These are phyloP conservation scores for Drosophila tristis DNA, from an alignment of 1,140 invertebrate species.

Conservation along the genomic window DNA sequence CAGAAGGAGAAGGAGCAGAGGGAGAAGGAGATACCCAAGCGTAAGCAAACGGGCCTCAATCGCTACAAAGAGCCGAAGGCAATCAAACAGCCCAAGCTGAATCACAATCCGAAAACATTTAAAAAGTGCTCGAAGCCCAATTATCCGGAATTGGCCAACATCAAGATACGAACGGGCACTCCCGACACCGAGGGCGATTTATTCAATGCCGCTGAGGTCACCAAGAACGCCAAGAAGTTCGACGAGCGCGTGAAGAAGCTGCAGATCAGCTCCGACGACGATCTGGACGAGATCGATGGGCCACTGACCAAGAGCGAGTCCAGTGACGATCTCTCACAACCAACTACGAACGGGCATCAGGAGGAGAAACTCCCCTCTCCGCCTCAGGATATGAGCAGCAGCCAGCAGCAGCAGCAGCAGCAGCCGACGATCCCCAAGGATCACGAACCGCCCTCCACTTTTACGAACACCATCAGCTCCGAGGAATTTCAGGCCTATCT, in stretches of 20 bases:
- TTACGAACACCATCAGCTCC: slow-evolving; percentile 81
- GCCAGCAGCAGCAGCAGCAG: background rate
- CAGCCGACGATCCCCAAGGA: too few species aligned
- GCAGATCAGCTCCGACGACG: slow-evolving; percentile 80
- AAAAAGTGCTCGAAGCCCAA: slow-evolving; percentile 81
- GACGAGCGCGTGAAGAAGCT: slow-evolving; percentile 80
- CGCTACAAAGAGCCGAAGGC: slow-evolving; percentile 11
- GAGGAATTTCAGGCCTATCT: slow-evolving; percentile 81
- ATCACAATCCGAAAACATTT: slow-evolving; percentile 26
- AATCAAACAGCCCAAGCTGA: slow-evolving; percentile 9
- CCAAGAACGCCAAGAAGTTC: slow-evolving; percentile 81
- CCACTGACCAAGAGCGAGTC: slow-evolving; percentile 77
- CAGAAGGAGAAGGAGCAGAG: slow-evolving; percentile 3
- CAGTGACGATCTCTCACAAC: slow-evolving; percentile 64
- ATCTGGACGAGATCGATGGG: slow-evolving; percentile 80
- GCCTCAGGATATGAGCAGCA: background rate
- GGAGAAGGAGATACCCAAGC: slow-evolving; percentile 35
- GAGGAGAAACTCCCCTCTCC: too few species aligned
- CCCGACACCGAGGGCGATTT: slow-evolving; percentile 43
- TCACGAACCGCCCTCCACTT: slow-evolving; percentile 28
- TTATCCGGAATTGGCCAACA: slow-evolving; percentile 81
- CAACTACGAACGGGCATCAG: background rate
- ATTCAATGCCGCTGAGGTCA: slow-evolving; percentile 77
- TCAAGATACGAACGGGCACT: slow-evolving; percentile 78
- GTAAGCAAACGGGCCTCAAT: slow-evolving; percentile 29